These are phyloP conservation scores for Calyptommatus sinebrachiatus DNA, from an alignment of 2,113 vertebrate species.

Conservation along the genomic window DNA sequence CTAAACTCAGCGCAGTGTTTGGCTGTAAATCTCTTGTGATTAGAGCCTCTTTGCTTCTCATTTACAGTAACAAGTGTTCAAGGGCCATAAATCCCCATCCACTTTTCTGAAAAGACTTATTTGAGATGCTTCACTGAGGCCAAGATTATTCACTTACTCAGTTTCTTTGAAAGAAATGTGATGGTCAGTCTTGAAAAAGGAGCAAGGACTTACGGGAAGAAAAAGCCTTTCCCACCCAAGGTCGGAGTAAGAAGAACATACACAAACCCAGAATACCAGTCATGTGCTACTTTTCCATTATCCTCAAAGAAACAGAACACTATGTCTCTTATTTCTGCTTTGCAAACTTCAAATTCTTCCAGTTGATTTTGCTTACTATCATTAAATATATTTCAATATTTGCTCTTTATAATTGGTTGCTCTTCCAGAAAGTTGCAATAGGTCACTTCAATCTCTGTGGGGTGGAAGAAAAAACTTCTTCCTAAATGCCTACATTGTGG, in stretches of 20 bases:
- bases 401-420: too few species aligned
- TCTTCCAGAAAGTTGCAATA: too few species aligned
- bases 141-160: conserved; percentile 43
- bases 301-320: too few species aligned
- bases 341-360: too few species aligned
- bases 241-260: background rate
- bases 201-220: background rate
- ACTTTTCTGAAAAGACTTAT: conserved; percentile 45
- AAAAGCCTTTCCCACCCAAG: conserved; percentile 13
- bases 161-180: conserved; percentile 38
- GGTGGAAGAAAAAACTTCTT: too few species aligned
- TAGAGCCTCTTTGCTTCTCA: conserved; percentile 48
- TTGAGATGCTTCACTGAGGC: conserved; percentile 50
- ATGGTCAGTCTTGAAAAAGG: conserved; percentile 17
- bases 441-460: too few species aligned
- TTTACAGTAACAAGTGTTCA: conserved; percentile 49
- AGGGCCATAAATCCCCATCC: conserved; percentile 57
- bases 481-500: too few species aligned
- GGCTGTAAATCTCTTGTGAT: conserved; percentile 48
- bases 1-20: background rate
- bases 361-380: too few species aligned
- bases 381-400: too few species aligned
- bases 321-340: too few species aligned
- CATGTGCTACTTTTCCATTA: background rate
- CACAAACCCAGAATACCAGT: background rate